phyloP scores from a whole-genome alignment of 1,140 invertebrate species.

The Lordiphosa mommai region DNA sequence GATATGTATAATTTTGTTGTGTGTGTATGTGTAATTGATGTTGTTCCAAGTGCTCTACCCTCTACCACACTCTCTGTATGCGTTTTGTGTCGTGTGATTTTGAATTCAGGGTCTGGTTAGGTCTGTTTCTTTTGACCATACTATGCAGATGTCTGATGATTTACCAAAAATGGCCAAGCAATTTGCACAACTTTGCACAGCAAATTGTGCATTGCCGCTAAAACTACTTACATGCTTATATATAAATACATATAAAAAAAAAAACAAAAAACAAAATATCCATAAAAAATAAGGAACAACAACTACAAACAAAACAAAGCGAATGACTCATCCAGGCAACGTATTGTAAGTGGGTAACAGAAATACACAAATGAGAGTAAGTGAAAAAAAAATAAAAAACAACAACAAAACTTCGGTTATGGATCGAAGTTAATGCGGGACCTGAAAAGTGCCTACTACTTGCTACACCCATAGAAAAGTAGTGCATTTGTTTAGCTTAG shows the following conservation, averaged over 20 bases:
- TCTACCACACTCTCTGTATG: too few relatives aligned
- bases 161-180: conserved; percentile 30
- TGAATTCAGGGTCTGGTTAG: neutral
- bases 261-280: too few relatives aligned
- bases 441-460: neutral
- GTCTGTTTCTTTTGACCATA: conserved; percentile 79
- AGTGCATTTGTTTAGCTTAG: too few relatives aligned
- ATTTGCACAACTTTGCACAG: neutral
- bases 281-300: conserved; percentile 1
- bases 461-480: too few relatives aligned
- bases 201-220: conserved; percentile 57
- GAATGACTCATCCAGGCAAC: conserved; percentile 28
- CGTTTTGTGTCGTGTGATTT: conserved; percentile 2
- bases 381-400: conserved; percentile 14
- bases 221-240: neutral
- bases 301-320: conserved; percentile 5
- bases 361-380: conserved; percentile 10
- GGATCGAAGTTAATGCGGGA: conserved; percentile 12
- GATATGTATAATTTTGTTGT: too few relatives aligned
- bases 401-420: conserved; percentile 14
- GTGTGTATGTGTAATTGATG: too few relatives aligned
- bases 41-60: too few relatives aligned
- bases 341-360: conserved; percentile 24
- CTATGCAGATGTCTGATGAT: conserved; percentile 80
- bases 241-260: too few relatives aligned